Evolutionary conservation across 2,113 vertebrate genomes (phyloP).

Genomic region (Eulacestoma nigropectus): DNA sequence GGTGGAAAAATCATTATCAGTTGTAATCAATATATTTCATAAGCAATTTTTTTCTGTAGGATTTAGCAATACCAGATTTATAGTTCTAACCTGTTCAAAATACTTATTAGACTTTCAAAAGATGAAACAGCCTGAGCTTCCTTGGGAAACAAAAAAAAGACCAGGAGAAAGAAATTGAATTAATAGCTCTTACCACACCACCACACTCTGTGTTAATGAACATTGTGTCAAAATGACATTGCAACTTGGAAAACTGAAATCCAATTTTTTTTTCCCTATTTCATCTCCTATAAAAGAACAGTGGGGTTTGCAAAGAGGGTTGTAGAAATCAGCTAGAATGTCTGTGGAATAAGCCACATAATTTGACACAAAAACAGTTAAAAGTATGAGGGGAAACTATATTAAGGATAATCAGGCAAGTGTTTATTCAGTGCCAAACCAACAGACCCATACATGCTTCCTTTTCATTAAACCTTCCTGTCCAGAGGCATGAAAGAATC

Average conservation of each 20-base stretch:
- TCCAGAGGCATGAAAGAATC: background rate
- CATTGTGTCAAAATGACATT: background rate
- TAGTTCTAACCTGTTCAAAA: slow-evolving; percentile 32
- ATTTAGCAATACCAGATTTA: slow-evolving; percentile 54
- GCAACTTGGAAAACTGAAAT: background rate
- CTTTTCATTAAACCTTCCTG: background rate
- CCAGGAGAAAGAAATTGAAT: background rate
- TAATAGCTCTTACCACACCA: slow-evolving; percentile 33
- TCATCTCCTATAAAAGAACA: background rate
- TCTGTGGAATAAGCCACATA: background rate
- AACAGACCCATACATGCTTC: background rate
- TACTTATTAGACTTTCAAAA: slow-evolving; percentile 30
- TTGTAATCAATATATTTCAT: slow-evolving; percentile 55
- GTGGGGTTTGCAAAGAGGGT: background rate
- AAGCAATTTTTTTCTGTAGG: slow-evolving; percentile 25
- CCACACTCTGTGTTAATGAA: background rate
- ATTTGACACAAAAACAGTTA: background rate
- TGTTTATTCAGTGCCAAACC: background rate
- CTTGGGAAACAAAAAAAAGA: background rate
- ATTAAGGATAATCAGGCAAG: background rate
- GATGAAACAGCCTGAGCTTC: background rate
- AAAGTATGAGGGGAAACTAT: background rate
- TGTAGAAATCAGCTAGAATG: background rate
- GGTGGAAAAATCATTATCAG: background rate
- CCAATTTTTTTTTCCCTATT: background rate